A percentile compares a stretch with the other conserved stretches of the same genome.
phyloP scores from a whole-genome alignment of 2,888 invertebrate species.

The Sphaerophoria taeniata region DNA sequence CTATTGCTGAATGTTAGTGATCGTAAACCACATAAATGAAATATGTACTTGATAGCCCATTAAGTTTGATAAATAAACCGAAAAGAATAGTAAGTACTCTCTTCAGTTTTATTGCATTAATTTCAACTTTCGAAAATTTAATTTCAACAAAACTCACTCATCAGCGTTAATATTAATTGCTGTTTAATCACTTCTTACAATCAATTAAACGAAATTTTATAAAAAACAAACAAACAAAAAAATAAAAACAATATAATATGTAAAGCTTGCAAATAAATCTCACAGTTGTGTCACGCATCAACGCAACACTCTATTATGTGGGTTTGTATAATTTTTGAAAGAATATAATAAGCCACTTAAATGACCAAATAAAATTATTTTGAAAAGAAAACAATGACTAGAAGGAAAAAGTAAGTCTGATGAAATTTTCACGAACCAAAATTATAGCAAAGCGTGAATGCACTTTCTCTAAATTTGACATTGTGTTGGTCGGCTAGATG shows the following conservation, averaged over 20 bases:
- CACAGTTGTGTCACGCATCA: constrained; percentile 29
- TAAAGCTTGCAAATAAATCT: constrained; percentile 4
- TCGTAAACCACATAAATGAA: too few relatives aligned
- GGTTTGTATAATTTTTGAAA: background rate
- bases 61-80: too few relatives aligned
- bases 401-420: constrained; percentile 36
- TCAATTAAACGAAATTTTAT: background rate
- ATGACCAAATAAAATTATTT: constrained; percentile 25
- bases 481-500: constrained; percentile 49
- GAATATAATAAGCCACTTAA: constrained; percentile 45
- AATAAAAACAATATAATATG: background rate
- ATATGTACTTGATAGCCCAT: too few relatives aligned
- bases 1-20: too few relatives aligned
- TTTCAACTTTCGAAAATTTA: background rate
- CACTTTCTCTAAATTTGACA: constrained; percentile 70
- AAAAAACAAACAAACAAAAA: background rate
- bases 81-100: too few relatives aligned
- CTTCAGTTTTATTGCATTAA: too few relatives aligned
- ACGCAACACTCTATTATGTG: background rate
- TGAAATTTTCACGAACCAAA: constrained; percentile 52
- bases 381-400: constrained; percentile 38
- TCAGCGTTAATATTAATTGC: background rate
- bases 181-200: constrained; percentile 1
- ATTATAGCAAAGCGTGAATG: constrained; percentile 64
- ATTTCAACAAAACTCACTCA: background rate